These are phyloP conservation scores for Tinea pellionella DNA, from an alignment of 2,888 invertebrate genomes.

Conservation along the genomic window DNA sequence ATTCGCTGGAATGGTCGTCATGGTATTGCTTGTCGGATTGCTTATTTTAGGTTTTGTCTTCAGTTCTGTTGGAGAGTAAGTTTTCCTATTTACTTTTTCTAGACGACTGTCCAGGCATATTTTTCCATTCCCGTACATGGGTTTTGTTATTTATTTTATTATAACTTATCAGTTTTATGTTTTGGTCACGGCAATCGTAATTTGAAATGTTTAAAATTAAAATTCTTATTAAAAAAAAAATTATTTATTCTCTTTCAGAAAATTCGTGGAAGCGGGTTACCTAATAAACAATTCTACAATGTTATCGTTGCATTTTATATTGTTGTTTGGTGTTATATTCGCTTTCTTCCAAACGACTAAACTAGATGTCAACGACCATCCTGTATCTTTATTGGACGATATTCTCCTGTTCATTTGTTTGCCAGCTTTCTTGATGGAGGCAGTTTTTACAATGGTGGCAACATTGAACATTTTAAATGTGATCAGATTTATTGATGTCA, in stretches of 20 bases:
- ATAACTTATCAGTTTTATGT: too few species aligned
- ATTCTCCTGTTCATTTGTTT: conserved; percentile 77
- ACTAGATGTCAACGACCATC: conserved; percentile 74
- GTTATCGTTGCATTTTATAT: conserved; percentile 60
- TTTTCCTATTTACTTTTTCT: conserved; percentile 21
- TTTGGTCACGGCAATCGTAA: too few species aligned
- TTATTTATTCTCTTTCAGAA: conserved; percentile 36
- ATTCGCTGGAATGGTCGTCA: conserved; percentile 75
- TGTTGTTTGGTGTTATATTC: conserved; percentile 69
- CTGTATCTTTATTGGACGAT: conserved; percentile 75
- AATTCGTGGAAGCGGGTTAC: conserved; percentile 57
- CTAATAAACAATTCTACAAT: conserved; percentile 63
- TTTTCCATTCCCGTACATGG: too few species aligned
- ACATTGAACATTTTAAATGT: conserved; percentile 65
- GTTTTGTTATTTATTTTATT: too few species aligned
- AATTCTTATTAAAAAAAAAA: too few species aligned
- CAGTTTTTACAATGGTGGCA: conserved; percentile 75
- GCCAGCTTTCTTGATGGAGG: conserved; percentile 79
- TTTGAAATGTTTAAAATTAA: too few species aligned
- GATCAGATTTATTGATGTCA: conserved; percentile 60
- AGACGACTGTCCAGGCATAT: too few species aligned
- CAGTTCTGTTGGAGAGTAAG: conserved; percentile 62
- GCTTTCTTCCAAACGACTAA: conserved; percentile 74
- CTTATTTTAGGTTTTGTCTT: conserved; percentile 59
- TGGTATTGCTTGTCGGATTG: conserved; percentile 57